Evolutionary conservation across 2,113 vertebrate species (phyloP).

Genomic region (Pituophis catenifer): DNA sequence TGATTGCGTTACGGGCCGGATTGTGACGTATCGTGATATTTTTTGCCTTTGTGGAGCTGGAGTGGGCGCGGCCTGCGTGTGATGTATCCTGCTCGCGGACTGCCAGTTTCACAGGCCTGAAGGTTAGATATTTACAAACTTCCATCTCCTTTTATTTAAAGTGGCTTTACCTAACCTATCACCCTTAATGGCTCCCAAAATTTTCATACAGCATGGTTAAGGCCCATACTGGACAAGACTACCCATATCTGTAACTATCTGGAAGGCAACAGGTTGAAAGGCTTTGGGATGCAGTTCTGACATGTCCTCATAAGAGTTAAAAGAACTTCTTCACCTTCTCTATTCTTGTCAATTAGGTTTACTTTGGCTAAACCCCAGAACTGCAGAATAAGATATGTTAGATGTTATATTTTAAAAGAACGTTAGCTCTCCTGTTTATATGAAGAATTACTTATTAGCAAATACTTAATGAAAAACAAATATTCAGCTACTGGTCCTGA

Average conservation of each 20-base stretch:
- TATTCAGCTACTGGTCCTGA: neutral
- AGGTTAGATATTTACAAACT: neutral
- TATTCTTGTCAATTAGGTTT: neutral
- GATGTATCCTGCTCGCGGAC: too few relatives aligned
- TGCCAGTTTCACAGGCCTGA: too few relatives aligned
- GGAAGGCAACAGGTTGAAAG: neutral
- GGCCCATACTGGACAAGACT: neutral
- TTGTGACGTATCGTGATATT: too few relatives aligned
- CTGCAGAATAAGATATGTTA: neutral
- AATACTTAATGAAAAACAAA: neutral
- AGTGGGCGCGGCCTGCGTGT: too few relatives aligned
- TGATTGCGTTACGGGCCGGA: too few relatives aligned
- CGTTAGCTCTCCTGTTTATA: neutral
- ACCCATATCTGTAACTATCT: neutral
- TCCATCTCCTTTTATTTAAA: neutral
- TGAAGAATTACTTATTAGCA: neutral
- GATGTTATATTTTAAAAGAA: neutral
- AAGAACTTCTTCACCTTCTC: neutral
- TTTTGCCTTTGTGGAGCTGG: too few relatives aligned
- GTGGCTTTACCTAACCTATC: neutral
- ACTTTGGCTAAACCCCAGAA: neutral
- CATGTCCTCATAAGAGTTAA: neutral
- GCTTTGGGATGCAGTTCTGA: neutral
- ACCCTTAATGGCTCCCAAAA: neutral
- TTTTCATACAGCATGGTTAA: neutral